Conservation (phyloP, 2,797 vertebrate genomes). For the Heliangelus exortis region DNA sequence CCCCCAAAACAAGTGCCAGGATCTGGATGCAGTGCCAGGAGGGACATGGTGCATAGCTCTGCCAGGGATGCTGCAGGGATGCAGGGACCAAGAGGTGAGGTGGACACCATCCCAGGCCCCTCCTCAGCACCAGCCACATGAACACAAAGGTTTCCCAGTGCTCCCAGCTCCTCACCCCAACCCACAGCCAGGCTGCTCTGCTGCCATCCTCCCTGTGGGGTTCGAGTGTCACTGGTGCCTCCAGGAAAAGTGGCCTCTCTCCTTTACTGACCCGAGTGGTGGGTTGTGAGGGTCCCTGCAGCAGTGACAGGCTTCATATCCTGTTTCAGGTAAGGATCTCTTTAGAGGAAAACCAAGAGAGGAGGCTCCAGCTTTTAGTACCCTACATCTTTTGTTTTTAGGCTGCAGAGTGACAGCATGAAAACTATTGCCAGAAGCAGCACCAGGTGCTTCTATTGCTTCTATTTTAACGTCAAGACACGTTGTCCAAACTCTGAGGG, state of each 20-base stretch:
- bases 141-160: not conserved
- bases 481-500: not conserved
- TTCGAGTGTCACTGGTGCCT: not conserved
- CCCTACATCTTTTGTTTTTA: not conserved
- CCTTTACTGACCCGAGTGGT: fast-evolving
- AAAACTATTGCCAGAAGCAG: not conserved
- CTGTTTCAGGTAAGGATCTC: fast-evolving
- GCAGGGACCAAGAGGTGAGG: not conserved
- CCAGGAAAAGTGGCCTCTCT: not conserved
- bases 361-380: not conserved
- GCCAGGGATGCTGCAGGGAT: not conserved
- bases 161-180: not conserved
- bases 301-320: not conserved
- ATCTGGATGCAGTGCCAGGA: not conserved
- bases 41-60: not conserved
- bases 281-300: not conserved
- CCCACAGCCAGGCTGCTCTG: not conserved
- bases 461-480: not conserved
- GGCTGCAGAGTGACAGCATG: not conserved
- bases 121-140: fast-evolving
- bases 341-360: not conserved
- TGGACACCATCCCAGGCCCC: fast-evolving
- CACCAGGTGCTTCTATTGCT: not conserved
- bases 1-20: not conserved
- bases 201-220: not conserved